Evolutionary conservation across 2,888 invertebrate species (phyloP), one percentile per base, ranked within the genome.

Genomic region (Ferdinandea cuprea): DNA sequence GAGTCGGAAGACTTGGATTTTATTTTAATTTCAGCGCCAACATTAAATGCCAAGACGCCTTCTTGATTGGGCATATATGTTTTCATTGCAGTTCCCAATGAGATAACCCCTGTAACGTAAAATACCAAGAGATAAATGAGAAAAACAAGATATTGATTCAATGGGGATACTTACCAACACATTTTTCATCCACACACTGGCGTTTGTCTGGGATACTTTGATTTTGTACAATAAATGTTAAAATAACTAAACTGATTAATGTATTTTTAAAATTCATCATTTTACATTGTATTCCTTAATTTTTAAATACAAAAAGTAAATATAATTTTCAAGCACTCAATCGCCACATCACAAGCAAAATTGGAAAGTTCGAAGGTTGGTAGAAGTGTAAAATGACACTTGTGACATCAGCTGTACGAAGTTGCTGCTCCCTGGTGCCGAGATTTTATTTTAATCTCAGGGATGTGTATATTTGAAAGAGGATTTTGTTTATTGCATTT

Each of bases 1-100:
- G 94, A 89, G 25, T 91, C 91, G 87, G 94, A 94, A 86, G 94
- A 93, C 91, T 96, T 96, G 89, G 95, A 95, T 87, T 91, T 94
- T 83, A 96, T 92, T 52, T 90, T 91, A 8, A 94, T 93, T 0
- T 93, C 91, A 6, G 90, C 87, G 87, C 94, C 94, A 3, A 88
- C 88, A 19, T 89, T 91, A 89, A 94, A 95, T 7, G 95, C 93
- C 74, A 96, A 90, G 72, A 94, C 90, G 48, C 92, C 92, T 15
- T 91, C 87, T 79, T 93, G 93, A 9, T 88, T 92, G 85, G 94
- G 92, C 17, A 65, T 86, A 88, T 95, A 96, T 37, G 69, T 90
- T 61, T 94, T 68, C 54, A 93, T 88, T 0, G 95, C 94, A 87
- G 87, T 92, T 40, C 93, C 93, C 87, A 90, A 93, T 93, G 92